Evolutionary conservation across 2,797 vertebrate species (phyloP).

Genomic region (Lutra lutra): DNA sequence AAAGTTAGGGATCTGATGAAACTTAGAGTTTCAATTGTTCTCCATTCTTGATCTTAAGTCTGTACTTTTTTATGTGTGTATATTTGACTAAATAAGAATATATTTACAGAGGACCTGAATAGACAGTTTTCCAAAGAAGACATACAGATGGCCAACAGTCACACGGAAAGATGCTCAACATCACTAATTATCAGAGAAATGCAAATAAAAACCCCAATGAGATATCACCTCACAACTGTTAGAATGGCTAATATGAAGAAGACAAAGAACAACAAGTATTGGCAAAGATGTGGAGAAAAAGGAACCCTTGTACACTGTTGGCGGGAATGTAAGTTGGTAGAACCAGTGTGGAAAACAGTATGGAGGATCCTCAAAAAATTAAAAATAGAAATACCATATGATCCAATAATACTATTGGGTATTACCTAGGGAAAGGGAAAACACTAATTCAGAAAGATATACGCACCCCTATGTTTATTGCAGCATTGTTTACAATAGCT

Average conservation of each 20-base stretch:
- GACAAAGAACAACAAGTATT: neutral
- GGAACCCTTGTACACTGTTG: too few relatives aligned
- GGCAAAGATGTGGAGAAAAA: neutral
- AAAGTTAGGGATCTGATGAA: neutral
- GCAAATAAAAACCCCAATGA: neutral
- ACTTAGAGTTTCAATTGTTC: neutral
- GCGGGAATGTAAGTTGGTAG: neutral
- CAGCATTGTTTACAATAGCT: neutral
- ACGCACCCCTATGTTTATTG: neutral
- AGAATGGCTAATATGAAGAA: neutral
- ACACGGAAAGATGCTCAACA: neutral
- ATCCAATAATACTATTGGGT: neutral
- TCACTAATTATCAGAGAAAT: neutral
- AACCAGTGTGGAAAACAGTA: neutral
- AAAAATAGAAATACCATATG: neutral
- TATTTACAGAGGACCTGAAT: neutral
- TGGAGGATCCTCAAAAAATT: neutral
- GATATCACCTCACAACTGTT: neutral
- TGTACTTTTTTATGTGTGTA: neutral
- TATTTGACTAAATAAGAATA: slow-evolving; percentile 18
- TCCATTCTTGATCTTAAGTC: neutral
- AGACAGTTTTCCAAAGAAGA: neutral
- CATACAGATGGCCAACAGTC: neutral
- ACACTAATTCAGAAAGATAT: neutral
- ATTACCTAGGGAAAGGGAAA: neutral